A percentile compares a stretch with the other conserved stretches of the same genome.
phyloP scores from a whole-genome alignment of 2,888 invertebrate genomes.

The Sinelater perroti region DNA sequence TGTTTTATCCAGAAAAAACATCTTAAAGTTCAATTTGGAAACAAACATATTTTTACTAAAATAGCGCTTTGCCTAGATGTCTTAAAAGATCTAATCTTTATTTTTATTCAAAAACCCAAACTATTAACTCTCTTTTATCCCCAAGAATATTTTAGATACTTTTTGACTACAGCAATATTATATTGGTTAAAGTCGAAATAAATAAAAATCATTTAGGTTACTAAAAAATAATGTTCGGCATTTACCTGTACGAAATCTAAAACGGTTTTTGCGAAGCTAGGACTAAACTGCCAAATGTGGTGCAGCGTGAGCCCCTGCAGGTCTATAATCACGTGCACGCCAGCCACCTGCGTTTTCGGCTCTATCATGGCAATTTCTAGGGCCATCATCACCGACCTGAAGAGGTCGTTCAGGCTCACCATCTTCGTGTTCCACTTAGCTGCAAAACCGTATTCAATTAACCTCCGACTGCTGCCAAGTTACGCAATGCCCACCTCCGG shows the following conservation, averaged over 20 bases:
- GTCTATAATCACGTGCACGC: constrained; percentile 77
- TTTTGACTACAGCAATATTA: too few relatives aligned
- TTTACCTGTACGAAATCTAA: constrained; percentile 76
- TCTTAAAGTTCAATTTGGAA: too few relatives aligned
- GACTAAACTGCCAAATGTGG: constrained; percentile 80
- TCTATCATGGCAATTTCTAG: constrained; percentile 82
- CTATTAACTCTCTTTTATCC: too few relatives aligned
- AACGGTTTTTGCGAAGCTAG: constrained; percentile 76
- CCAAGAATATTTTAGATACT: too few relatives aligned
- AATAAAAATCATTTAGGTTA: too few relatives aligned
- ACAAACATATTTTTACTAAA: too few relatives aligned
- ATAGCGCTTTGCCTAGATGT: too few relatives aligned
- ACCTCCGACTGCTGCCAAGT: neutral
- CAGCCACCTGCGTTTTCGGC: constrained; percentile 79
- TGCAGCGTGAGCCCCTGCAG: constrained; percentile 77
- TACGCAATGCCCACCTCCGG: constrained; percentile 68
- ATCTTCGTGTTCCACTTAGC: constrained; percentile 80
- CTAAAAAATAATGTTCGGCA: too few relatives aligned
- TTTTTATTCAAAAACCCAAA: too few relatives aligned
- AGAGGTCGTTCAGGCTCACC: constrained; percentile 72
- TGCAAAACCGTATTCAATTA: constrained; percentile 46
- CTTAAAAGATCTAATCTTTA: too few relatives aligned
- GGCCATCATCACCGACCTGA: constrained; percentile 74
- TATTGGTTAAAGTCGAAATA: too few relatives aligned
- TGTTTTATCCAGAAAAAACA: too few relatives aligned